Conservation (phyloP, 2,113 vertebrate genomes). For the Mustela nigripes region DNA sequence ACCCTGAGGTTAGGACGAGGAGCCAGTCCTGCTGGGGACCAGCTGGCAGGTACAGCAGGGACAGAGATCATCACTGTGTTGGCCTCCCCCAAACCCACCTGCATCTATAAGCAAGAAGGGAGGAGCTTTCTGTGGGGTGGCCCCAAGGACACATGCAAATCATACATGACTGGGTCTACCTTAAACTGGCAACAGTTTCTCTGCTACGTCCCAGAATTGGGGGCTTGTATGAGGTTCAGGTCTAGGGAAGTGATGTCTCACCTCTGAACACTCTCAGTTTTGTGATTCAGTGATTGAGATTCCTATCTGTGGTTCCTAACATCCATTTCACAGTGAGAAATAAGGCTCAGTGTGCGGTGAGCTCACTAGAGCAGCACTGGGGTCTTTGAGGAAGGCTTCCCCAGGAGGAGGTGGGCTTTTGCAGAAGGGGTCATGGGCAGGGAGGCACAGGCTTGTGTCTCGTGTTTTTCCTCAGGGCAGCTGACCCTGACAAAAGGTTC, state of each 20-base stretch:
- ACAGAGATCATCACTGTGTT: accelerated
- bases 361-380: accelerated
- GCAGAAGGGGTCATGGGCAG: accelerated
- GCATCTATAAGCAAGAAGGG: neutral
- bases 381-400: neutral
- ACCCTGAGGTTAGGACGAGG: accelerated
- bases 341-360: accelerated
- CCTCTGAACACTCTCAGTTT: neutral
- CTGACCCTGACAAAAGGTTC: neutral
- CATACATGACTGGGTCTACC: neutral
- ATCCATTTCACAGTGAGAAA: neutral
- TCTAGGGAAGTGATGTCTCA: neutral
- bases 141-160: neutral
- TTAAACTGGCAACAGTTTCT: neutral
- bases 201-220: neutral
- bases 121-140: too few species aligned
- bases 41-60: neutral
- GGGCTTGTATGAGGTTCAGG: neutral
- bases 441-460: neutral
- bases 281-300: neutral
- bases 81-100: too few species aligned
- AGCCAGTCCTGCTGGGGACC: neutral
- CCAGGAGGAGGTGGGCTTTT: accelerated
- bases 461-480: neutral
- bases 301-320: too few species aligned